Evolutionary conservation across 2,888 invertebrate species (phyloP).

Genomic region (Caenorhabditis macrosperma): DNA sequence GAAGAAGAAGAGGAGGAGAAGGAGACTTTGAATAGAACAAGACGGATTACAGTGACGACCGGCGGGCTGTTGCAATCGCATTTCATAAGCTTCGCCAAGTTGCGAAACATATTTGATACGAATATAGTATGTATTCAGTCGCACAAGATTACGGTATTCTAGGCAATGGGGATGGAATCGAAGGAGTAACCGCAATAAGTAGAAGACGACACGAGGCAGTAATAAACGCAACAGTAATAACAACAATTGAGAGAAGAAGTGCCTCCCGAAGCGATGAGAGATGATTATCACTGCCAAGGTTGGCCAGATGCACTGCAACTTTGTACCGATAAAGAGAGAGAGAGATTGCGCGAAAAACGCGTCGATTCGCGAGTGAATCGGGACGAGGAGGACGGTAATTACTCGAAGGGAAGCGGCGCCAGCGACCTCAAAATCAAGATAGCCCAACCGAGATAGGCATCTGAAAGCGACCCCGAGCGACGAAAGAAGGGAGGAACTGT

Average conservation of each 20-base stretch:
- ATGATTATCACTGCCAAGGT: conserved; percentile 43
- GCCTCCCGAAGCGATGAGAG: conserved; percentile 9
- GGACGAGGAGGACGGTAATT: conserved; percentile 23
- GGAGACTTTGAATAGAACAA: background rate
- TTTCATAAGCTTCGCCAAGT: background rate
- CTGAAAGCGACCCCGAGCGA: conserved; percentile 17
- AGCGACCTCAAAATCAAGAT: conserved; percentile 52
- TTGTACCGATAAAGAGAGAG: no score
- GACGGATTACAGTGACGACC: conserved; percentile 2
- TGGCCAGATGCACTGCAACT: conserved; percentile 22
- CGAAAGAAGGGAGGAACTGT: conserved; percentile 8
- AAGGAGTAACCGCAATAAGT: background rate
- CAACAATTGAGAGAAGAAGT: conserved; percentile 36
- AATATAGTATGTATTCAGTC: background rate
- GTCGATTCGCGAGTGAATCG: background rate
- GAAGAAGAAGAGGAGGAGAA: background rate
- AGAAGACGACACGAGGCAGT: conserved; percentile 12
- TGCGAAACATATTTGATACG: background rate
- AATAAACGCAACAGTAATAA: conserved; percentile 39
- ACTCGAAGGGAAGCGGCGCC: conserved; percentile 28
- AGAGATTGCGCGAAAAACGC: conserved; percentile 49
- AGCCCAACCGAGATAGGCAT: conserved; percentile 33
- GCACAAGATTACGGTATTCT: no score
- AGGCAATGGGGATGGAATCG: background rate
- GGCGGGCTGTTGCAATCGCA: background rate